Percentiles rank a stretch among this genome's conserved stretches.
Conservation (phyloP, 2,888 invertebrate genomes). For the Drosophila borealis region DNA sequence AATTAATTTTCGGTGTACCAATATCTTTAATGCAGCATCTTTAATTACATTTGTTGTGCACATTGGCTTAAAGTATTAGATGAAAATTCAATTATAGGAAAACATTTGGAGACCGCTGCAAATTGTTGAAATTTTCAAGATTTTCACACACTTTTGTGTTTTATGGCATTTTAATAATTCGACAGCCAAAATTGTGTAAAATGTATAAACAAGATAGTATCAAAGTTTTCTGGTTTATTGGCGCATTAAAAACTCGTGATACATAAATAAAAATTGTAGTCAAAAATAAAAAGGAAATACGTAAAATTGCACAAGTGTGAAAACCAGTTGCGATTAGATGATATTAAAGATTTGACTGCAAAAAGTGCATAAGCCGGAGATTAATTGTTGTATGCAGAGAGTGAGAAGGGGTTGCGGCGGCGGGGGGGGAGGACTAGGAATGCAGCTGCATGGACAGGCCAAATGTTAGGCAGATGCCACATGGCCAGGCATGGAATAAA, state of each 20-base stretch:
- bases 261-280: conserved; percentile 50
- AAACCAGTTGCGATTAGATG: conserved; percentile 59
- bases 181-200: conserved; percentile 23
- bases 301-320: conserved; percentile 35
- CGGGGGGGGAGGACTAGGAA: conserved; percentile 18
- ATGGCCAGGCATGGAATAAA: conserved; percentile 57
- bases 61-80: conserved; percentile 1
- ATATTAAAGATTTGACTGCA: conserved; percentile 22
- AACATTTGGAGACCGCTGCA: conserved; percentile 9
- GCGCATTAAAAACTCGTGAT: conserved; percentile 41
- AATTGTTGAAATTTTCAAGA: conserved; percentile 17
- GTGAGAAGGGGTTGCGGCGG: neutral
- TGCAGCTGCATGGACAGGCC: conserved; percentile 45
- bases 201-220: neutral
- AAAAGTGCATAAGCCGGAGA: conserved; percentile 53
- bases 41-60: neutral
- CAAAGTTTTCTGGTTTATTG: too few species aligned
- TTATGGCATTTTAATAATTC: conserved; percentile 15
- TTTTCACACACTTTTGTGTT: conserved; percentile 19
- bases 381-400: conserved; percentile 55
- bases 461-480: conserved; percentile 55
- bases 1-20: conserved; percentile 1
- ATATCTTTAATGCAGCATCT: neutral
- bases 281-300: conserved; percentile 23
- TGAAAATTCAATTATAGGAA: conserved; percentile 8